Evolutionary conservation across 2,113 vertebrate genomes (phyloP).

Genomic region (Philantomba maxwellii): DNA sequence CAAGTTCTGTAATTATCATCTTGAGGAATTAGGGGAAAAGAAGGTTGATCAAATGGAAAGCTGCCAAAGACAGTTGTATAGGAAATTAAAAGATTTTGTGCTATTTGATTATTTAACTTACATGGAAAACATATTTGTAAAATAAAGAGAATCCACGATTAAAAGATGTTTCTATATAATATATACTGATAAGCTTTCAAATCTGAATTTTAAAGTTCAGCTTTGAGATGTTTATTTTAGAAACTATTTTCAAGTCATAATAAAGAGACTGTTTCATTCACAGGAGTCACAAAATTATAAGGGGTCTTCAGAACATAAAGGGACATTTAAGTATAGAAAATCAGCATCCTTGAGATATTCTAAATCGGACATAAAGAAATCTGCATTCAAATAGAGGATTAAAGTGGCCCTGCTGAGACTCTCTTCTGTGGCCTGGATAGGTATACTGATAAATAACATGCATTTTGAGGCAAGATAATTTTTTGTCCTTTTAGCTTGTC

Average conservation of each 20-base stretch:
- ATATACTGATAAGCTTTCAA: neutral
- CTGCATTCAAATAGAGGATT: conserved; percentile 47
- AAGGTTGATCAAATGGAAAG: neutral
- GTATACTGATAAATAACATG: conserved; percentile 39
- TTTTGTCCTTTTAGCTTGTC: conserved; percentile 38
- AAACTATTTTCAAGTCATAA: neutral
- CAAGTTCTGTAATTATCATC: neutral
- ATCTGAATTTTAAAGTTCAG: neutral
- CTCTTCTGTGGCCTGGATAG: neutral
- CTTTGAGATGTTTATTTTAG: conserved; percentile 27
- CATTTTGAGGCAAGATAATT: conserved; percentile 35
- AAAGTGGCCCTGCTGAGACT: neutral
- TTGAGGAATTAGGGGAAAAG: neutral
- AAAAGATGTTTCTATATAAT: neutral
- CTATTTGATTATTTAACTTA: neutral
- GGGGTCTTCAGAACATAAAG: conserved; percentile 18
- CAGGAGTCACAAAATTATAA: neutral
- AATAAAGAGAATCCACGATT: neutral
- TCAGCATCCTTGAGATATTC: conserved; percentile 38
- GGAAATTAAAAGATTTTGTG: neutral
- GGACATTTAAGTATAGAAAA: conserved; percentile 52
- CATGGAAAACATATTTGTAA: neutral
- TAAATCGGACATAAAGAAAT: conserved; percentile 41
- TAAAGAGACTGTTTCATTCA: conserved; percentile 16
- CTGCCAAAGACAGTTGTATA: neutral